Conservation (phyloP, 2,797 vertebrate species). For the Acanthiza pusilla region DNA sequence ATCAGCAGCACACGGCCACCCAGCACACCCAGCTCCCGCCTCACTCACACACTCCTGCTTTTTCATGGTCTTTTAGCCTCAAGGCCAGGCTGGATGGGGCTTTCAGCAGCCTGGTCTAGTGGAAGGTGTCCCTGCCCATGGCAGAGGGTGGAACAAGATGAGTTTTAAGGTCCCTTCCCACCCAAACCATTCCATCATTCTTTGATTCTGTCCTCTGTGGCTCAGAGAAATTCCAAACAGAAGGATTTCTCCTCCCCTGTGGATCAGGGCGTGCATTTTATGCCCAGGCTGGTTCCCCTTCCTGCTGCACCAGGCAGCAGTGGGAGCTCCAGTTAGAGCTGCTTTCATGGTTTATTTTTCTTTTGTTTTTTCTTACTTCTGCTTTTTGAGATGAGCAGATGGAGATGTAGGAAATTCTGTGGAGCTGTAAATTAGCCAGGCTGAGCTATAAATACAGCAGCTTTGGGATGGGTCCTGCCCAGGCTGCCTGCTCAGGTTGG, state of each 20-base stretch:
- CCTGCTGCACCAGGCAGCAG: neutral
- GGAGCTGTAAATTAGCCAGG: neutral
- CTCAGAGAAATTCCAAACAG: accelerated
- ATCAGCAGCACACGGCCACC: accelerated
- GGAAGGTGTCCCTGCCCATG: neutral
- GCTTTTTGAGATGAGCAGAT: neutral
- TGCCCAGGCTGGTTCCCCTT: neutral
- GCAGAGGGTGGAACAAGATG: neutral
- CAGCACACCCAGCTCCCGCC: neutral
- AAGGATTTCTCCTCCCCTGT: neutral
- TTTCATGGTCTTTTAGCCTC: neutral
- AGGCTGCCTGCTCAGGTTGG: neutral
- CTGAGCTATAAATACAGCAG: neutral
- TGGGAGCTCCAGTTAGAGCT: neutral
- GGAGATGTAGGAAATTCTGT: neutral
- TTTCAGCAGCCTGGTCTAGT: neutral
- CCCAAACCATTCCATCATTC: neutral
- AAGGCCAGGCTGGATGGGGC: neutral
- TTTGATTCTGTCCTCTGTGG: neutral
- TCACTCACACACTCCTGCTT: neutral
- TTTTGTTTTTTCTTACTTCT: neutral
- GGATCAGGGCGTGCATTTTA: neutral
- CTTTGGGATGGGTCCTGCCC: neutral
- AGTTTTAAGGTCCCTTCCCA: neutral
- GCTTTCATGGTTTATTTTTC: neutral